phyloP scores from a whole-genome alignment of 2,113 vertebrate species.

The Ophiodon elongatus region DNA sequence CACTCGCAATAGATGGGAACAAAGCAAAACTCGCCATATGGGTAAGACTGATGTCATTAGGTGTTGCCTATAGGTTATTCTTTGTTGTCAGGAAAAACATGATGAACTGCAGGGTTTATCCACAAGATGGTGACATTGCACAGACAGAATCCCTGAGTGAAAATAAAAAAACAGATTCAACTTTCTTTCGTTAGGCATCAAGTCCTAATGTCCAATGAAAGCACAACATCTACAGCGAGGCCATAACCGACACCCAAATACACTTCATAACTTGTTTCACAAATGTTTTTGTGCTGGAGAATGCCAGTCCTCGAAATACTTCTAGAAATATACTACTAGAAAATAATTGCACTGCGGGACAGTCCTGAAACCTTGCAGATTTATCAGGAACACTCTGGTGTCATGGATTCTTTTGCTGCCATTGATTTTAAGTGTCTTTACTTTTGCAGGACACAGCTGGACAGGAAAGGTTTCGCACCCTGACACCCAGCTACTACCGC shows the following conservation, averaged over 20 bases:
- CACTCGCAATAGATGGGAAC: slow-evolving; percentile 96
- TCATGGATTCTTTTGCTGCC: background rate
- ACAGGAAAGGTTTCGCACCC: slow-evolving; percentile 95
- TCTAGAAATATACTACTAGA: background rate
- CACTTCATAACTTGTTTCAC: background rate
- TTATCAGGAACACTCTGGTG: background rate
- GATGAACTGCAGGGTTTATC: background rate
- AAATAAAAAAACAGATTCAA: background rate
- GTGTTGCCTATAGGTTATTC: background rate
- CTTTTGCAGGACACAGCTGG: slow-evolving; percentile 93
- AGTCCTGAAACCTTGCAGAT: background rate
- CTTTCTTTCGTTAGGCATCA: background rate
- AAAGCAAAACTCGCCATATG: slow-evolving; percentile 98
- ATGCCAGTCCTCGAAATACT: background rate
- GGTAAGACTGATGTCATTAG: slow-evolving; percentile 81
- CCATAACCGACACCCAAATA: background rate
- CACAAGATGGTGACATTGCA: slow-evolving; percentile 61
- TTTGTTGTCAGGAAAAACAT: slow-evolving; percentile 54
- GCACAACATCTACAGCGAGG: background rate
- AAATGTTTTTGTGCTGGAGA: background rate
- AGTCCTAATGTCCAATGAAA: background rate
- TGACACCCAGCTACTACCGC: slow-evolving; percentile 98
- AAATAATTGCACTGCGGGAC: background rate
- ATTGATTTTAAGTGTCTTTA: background rate
- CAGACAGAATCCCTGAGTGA: background rate